Conservation (phyloP, 2,797 vertebrate genomes). For the Acipenser oxyrinchus region DNA sequence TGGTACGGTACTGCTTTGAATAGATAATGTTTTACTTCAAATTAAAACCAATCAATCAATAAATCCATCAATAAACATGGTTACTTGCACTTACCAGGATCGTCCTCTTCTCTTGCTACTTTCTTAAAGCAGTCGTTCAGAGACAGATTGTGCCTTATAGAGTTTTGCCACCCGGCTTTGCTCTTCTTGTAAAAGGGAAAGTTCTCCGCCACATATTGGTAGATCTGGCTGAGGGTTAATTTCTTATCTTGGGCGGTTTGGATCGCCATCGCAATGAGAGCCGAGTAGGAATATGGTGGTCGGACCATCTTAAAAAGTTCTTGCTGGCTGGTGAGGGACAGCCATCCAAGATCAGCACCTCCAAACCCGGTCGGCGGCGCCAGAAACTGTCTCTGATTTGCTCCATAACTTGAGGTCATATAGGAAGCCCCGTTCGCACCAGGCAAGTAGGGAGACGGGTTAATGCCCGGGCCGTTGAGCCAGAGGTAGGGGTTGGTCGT, state of each 20-base stretch:
- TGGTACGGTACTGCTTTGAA: too few relatives aligned
- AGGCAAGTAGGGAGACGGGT: conserved; percentile 46
- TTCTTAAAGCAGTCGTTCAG: conserved; percentile 87
- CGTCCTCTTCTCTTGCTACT: conserved; percentile 72
- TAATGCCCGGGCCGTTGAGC: conserved; percentile 55
- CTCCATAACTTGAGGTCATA: conserved; percentile 51
- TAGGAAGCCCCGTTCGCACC: conserved; percentile 43
- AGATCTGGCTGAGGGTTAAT: conserved; percentile 85
- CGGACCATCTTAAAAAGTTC: conserved; percentile 72
- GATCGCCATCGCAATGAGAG: conserved; percentile 88
- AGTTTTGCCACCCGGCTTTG: conserved; percentile 76
- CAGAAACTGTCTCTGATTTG: conserved; percentile 56
- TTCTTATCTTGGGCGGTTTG: conserved; percentile 71
- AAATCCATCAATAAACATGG: background rate
- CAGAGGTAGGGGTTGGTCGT: conserved; percentile 61
- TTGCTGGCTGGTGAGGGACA: conserved; percentile 62
- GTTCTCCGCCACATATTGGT: conserved; percentile 76
- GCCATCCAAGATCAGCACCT: conserved; percentile 64
- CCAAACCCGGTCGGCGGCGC: conserved; percentile 50
- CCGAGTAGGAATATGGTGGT: conserved; percentile 86
- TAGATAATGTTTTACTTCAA: too few relatives aligned
- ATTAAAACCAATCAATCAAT: background rate
- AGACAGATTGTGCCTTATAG: conserved; percentile 69
- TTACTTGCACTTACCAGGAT: conserved; percentile 66
- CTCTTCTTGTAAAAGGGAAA: conserved; percentile 85